Percentiles rank a stretch among this genome's conserved stretches.
These are phyloP conservation scores for Mythimna lalbum DNA, from an alignment of 2,888 invertebrate genomes.

Conservation along the genomic window DNA sequence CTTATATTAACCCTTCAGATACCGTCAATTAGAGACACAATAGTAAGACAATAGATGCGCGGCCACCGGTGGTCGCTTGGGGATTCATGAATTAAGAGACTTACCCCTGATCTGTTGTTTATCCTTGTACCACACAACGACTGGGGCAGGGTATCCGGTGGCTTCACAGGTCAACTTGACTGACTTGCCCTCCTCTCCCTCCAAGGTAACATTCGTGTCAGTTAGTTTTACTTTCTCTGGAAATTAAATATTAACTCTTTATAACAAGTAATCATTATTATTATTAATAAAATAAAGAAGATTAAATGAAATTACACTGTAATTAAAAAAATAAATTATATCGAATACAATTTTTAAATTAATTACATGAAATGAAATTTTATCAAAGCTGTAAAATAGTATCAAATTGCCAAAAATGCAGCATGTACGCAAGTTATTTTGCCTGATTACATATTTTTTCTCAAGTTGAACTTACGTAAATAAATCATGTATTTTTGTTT, in stretches of 20 bases:
- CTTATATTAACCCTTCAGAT: no score
- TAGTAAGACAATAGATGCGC: no score
- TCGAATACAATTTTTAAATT: no score
- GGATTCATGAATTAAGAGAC: no score
- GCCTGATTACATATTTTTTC: neutral
- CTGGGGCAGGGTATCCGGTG: slow-evolving; percentile 80
- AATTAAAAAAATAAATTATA: no score
- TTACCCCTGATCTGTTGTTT: slow-evolving; percentile 63
- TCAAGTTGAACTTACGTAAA: neutral
- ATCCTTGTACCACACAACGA: slow-evolving; percentile 84
- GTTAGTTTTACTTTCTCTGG: slow-evolving; percentile 81
- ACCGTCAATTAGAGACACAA: no score
- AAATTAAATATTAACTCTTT: slow-evolving; percentile 54
- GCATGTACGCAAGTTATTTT: slow-evolving; percentile 3
- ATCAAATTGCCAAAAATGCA: neutral
- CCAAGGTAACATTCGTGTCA: slow-evolving; percentile 70
- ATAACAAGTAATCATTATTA: neutral
- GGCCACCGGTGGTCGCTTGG: no score
- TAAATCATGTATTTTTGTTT: neutral
- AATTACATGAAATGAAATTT: no score
- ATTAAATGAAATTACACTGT: no score
- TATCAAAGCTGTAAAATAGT: no score
- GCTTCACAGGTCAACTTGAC: slow-evolving; percentile 79
- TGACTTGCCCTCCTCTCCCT: slow-evolving; percentile 80
- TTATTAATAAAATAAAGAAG: no score